Percentiles rank a stretch among this genome's conserved stretches.
phyloP scores from a whole-genome alignment of 2,113 vertebrate genomes.

The Daboia siamensis region DNA sequence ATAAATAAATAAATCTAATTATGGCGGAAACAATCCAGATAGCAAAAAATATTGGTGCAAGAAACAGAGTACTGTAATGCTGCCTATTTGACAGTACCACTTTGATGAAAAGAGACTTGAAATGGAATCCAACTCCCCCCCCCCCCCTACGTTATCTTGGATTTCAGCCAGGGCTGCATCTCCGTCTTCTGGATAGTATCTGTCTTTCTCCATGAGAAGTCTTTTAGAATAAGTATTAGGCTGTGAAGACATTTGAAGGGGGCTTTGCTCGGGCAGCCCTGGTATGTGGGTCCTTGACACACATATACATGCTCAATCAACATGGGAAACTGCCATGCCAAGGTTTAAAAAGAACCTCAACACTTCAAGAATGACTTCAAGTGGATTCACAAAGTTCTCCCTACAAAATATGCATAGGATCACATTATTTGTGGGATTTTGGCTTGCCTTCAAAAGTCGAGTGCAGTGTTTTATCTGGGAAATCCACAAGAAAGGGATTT shows the following conservation, averaged over 20 bases:
- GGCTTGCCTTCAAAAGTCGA: not conserved
- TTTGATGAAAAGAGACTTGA: not conserved
- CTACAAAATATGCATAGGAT: not conserved
- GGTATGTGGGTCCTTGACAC: not conserved
- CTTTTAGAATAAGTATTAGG: not conserved
- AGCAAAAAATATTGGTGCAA: not conserved
- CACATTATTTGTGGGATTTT: not conserved
- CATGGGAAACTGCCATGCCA: not conserved
- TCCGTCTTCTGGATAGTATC: not conserved
- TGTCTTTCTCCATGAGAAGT: not conserved
- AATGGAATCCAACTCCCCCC: not conserved
- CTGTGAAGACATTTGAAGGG: not conserved
- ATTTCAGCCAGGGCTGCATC: not conserved
- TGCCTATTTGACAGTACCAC: not conserved
- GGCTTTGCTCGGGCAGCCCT: not conserved
- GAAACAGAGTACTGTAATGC: not conserved
- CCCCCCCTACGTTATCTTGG: not conserved
- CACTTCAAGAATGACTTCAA: not conserved
- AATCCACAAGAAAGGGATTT: not conserved
- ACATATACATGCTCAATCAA: not conserved
- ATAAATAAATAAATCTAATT: conserved; percentile 15
- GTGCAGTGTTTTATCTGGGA: not conserved
- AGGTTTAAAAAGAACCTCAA: not conserved
- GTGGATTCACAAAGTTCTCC: not conserved
- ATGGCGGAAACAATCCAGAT: not conserved